Evolutionary conservation across 2,113 vertebrate species (phyloP), one percentile per base, ranked within the genome.

Genomic region (Naja naja): DNA sequence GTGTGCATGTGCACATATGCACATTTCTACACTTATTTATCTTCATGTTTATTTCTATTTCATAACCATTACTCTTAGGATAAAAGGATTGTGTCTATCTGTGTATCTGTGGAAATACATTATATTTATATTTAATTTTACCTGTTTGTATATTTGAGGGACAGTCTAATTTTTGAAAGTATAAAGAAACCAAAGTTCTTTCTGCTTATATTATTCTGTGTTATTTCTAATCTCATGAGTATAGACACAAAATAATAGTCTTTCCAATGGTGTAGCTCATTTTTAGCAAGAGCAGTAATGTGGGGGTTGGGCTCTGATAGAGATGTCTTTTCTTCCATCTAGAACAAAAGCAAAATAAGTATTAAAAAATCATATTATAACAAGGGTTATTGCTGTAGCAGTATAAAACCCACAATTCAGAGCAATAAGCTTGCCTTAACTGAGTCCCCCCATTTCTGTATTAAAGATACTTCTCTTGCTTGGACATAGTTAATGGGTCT

Each of bases 401-500:
- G 93, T 91, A 53, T n/a, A 56, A 85, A 93, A 69, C 45, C 91
- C 58, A 94, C 93, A 25, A 0, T 9, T 90, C 55, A 91, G 49
- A 87, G 39, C 85, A 9, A 85, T 0, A 0, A 4, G 45, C 92
- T 95, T 92, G 45, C 94, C 96, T 91, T 53, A 94, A 92, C 45
- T 0, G 0, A 22, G 3, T 1, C 1, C 91, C 47, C 81, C 91
- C 92, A 81, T 92, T n/a, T 94, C 85, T 95, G 69, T 55, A 14
- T 87, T 91, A 93, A 90, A 86, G 10, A 81, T n/a, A 64, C 92
- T 91, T 89, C 88, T 52, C 88, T 7, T 90, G 47, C 88, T 54
- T 16, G 90, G 6, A 89, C 90, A 18, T 94, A 55, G 90, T 94
- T 96, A 97, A 96, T 95, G 88, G 92, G 92, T 94, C 96, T 97